Base-by-base conservation (phyloP, 2,113 vertebrate genomes). In the Strigops habroptila region DNA sequence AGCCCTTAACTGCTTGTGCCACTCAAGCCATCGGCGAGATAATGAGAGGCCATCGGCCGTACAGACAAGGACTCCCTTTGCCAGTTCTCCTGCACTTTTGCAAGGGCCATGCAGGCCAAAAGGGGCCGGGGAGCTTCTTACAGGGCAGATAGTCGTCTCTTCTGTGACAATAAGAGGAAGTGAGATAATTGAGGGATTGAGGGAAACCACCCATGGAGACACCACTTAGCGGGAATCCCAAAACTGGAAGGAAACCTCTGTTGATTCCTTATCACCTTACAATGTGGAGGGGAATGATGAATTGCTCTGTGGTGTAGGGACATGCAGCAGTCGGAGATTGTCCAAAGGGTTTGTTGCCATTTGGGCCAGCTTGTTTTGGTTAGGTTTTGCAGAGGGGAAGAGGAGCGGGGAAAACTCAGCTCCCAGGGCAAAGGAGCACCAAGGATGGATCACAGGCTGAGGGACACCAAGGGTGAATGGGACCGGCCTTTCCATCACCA, bases 141-240 rank as follows among this genome's bases (percentile, higher is more conserved):
- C 80, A 64, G 94, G 81, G 94, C 94, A 96, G 97, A 97, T 97
- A 97, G 95, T 88, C 37, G 82, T 80, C 93, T 60, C 74, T 92
- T 78, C 18, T 94, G 94, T 93, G 96, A 98, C 98, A 98, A 98
- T 98, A 95, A 97, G 88, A 98, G 98, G 98, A 98, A 98, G 96
- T 97, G 91, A 98, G 98, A 98, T 98, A 98, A 98, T 73, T 71
- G 93, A 89, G 88, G 91, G 44, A 96, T 93, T 89, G 92, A 96
- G 95, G 96, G 68, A 95, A 98, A 82, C 98, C 98, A 98, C 98
- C 98, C 98, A 98, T 77, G 90, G 95, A 98, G 97, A 96, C 95
- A 96, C 94, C 97, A 97, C 97, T 97, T 97, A 96, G 78, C 33
- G 91, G 94, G 98, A 86, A 97, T 98, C 98, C 97, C 97, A 86